Base-by-base conservation (phyloP, 2,888 invertebrate species). In the Tetragnatha montana region DNA sequence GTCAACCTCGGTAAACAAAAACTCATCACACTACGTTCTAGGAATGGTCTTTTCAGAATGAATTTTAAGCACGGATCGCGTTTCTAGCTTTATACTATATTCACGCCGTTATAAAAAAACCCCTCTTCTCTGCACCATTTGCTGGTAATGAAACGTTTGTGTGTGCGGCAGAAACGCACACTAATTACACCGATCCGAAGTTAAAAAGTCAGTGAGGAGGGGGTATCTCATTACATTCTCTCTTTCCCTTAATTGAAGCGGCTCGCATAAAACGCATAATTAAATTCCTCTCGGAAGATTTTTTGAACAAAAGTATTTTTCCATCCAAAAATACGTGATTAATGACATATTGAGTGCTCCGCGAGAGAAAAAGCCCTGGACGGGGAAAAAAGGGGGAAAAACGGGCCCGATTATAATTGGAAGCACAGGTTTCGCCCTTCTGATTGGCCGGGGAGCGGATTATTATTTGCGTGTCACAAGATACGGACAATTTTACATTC, bases 311-410 rank as follows among this genome's bases (percentile, higher is more conserved):
- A 80, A 79, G 60, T 79, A 88, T 80, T 88, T 88, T 88, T 83
- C 83, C 49, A 73, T 80, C 88, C 50, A 88, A 88, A 88, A 88
- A 88, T 88, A 69, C 71, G 74, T 88, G 88, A 88, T 88, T 88
- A 88, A 88, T 88, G 88, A 83, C 88, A 88, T 68, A 88, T 88
- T 88, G 88, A 88, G 82, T 79, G 88, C 79, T 79, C 69, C 22
- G 81, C 22, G 60, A 22, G 75, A 87, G 78, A 82, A 75, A 82
- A 82, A 75, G 19, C 70, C 70, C 88, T 19, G 69, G 60, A 50
- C 50, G 47, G 19, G 78, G 78, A 47, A 35, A 35, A 35, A 17
- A 17, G 71, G 78, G 17, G 76, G 83, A 88, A 88, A 85, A 78
- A 80, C 47, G 60, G 50, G 49, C n/a, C 83, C 83, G 83, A 88